These are phyloP conservation scores for Thelaira solivaga DNA, from an alignment of 2,888 invertebrate species.

Conservation along the genomic window DNA sequence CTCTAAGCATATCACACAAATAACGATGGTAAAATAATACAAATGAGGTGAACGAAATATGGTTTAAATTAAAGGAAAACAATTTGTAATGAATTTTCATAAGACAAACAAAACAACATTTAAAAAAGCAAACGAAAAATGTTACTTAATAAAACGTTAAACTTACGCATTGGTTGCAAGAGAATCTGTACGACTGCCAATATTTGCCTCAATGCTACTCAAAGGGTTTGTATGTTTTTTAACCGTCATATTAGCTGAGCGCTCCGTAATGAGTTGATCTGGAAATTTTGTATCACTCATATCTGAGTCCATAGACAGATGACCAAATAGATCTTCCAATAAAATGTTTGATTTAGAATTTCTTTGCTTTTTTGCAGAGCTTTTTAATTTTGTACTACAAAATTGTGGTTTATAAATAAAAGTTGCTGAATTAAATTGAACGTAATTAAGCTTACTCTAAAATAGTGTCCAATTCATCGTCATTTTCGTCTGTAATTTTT, in stretches of 20 bases:
- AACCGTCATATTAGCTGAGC: slow-evolving; percentile 67
- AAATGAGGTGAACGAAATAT: slow-evolving; percentile 34
- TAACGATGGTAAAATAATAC: slow-evolving; percentile 51
- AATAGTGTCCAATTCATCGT: slow-evolving; percentile 84
- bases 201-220: slow-evolving; percentile 71
- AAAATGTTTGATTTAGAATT: slow-evolving; percentile 73
- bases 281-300: slow-evolving; percentile 73
- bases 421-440: neutral
- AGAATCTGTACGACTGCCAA: slow-evolving; percentile 73
- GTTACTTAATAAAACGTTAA: neutral
- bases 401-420: neutral
- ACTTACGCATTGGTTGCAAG: slow-evolving; percentile 74
- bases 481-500: no score
- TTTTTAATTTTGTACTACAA: slow-evolving; percentile 75
- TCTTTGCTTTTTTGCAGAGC: slow-evolving; percentile 72
- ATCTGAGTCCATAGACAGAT: slow-evolving; percentile 75
- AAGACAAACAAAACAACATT: neutral
- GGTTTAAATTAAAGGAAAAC: slow-evolving; percentile 21
- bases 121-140: slow-evolving; percentile 12
- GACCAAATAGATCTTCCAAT: slow-evolving; percentile 76
- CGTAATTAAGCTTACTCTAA: slow-evolving; percentile 80
- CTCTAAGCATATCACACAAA: slow-evolving; percentile 65
- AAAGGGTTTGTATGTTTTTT: slow-evolving; percentile 62
- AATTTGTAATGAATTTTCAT: slow-evolving; percentile 2
- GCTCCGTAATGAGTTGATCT: slow-evolving; percentile 71